Evolutionary conservation across 2,888 invertebrate species (phyloP).

Genomic region (Hedya salicella): DNA sequence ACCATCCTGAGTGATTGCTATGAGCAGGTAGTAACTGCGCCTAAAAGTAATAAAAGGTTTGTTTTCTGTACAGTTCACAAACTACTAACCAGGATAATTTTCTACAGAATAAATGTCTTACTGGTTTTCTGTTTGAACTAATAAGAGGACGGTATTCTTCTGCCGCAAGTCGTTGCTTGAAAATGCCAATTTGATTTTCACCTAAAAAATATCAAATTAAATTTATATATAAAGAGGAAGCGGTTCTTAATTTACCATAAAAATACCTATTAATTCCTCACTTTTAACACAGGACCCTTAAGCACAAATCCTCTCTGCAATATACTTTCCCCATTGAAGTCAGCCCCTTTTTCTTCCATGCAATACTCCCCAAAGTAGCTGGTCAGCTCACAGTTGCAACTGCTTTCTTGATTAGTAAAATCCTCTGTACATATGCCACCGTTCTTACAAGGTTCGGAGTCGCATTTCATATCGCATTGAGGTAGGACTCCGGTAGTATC

Average conservation of each 20-base stretch:
- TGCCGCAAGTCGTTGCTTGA: constrained; percentile 92
- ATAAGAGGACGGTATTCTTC: constrained; percentile 90
- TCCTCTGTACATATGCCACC: constrained; percentile 95
- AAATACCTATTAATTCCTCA: too few species aligned
- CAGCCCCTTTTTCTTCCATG: constrained; percentile 95
- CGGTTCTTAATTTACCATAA: too few species aligned
- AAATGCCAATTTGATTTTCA: constrained; percentile 94
- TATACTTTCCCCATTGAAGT: constrained; percentile 94
- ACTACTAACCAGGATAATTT: neutral
- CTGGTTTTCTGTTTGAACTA: constrained; percentile 94
- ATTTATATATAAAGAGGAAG: too few species aligned
- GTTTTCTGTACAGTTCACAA: neutral
- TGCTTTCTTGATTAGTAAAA: constrained; percentile 93
- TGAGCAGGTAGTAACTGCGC: constrained; percentile 92
- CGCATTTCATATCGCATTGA: constrained; percentile 95
- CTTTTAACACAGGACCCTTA: constrained; percentile 87
- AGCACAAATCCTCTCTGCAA: constrained; percentile 91
- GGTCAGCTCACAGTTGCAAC: constrained; percentile 95
- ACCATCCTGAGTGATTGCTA: constrained; percentile 93
- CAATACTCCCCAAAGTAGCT: constrained; percentile 96
- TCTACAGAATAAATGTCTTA: constrained; percentile 63
- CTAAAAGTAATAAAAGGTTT: constrained; percentile 67
- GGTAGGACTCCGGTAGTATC: constrained; percentile 89
- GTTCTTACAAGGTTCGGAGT: constrained; percentile 94
- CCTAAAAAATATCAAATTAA: constrained; percentile 71